Base-by-base conservation (phyloP, 2,888 invertebrate genomes). In the Deilephila elpenor region DNA sequence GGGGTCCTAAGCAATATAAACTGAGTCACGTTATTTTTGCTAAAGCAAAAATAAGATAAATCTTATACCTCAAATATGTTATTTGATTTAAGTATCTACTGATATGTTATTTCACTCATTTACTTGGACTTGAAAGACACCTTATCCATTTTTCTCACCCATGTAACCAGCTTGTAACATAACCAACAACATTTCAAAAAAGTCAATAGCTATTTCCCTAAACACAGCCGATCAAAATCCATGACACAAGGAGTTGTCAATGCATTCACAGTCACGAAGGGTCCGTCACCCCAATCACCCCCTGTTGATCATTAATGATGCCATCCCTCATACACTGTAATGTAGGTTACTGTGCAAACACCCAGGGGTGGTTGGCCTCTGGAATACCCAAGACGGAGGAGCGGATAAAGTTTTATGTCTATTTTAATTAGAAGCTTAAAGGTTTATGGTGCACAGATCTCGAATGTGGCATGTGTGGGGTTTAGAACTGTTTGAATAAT, bases 321-420 rank as follows among this genome's bases (percentile, higher is more conserved):
- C 89, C 88, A 89, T 93, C 94, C 93, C 93, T 93, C 89, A 90
- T 89, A 86, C 86, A 80, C 84, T 84, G 89, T 89, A 86, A 94
- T 93, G 93, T 94, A 93, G 94, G 94, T 94, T 94, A 94, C 94
- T 94, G 93, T 93, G 94, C 87, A 94, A 94, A 94, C 93, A 78
- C 76, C 82, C 78, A 79, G 86, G 91, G 93, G 92, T 91, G 84
- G 87, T 85, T 89, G 89, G 83, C 88, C 90, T 89, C 84, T 83
- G 81, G 78, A 79, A 64, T 25, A 79, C 79, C 79, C 76, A 87
- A 88, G 88, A 86, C 80, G 81, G 76, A 71, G 73, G 76, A n/a
- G 20, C 37, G 71, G 71, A 74, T 71, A 74, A 73, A 74, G 71
- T 62, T 71, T 71, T 71, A 74, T 62, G 61, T 74, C 61, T 25